Evolutionary conservation across 2,113 vertebrate genomes (phyloP).

Genomic region (Labeo catla): DNA sequence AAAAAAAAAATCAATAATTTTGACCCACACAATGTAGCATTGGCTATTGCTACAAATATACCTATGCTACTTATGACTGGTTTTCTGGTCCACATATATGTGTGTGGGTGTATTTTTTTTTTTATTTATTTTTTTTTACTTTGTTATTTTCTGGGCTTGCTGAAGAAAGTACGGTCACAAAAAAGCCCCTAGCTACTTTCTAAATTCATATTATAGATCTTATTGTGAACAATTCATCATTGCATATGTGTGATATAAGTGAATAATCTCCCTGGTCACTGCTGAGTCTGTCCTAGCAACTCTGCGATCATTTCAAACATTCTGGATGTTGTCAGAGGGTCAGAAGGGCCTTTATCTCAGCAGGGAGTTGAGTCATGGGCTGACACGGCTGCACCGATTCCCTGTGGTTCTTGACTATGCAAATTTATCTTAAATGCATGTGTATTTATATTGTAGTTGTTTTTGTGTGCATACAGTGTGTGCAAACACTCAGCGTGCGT

Average conservation of each 20-base stretch:
- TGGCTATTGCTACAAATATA: too few species aligned
- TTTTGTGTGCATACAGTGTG: not conserved
- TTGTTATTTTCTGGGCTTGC: not conserved
- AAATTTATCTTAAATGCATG: not conserved
- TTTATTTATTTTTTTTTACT: not conserved
- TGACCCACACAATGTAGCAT: too few species aligned
- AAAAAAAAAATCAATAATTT: too few species aligned
- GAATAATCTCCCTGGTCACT: not conserved
- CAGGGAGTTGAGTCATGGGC: not conserved
- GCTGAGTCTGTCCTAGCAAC: not conserved
- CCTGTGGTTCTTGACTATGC: not conserved
- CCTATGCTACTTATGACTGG: too few species aligned
- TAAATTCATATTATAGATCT: not conserved
- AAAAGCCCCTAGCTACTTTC: not conserved
- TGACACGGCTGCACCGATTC: not conserved
- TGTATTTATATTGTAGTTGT: not conserved
- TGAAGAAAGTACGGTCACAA: not conserved
- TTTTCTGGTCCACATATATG: too few species aligned
- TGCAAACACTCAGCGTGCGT: not conserved
- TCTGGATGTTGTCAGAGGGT: not conserved
- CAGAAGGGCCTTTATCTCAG: not conserved
- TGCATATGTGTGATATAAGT: not conserved
- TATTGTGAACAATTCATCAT: not conserved
- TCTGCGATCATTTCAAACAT: not conserved
- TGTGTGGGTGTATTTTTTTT: not conserved